Evolutionary conservation across 2,888 invertebrate species (phyloP), one percentile per base, ranked within the genome.

Genomic region (Suillia variegata): DNA sequence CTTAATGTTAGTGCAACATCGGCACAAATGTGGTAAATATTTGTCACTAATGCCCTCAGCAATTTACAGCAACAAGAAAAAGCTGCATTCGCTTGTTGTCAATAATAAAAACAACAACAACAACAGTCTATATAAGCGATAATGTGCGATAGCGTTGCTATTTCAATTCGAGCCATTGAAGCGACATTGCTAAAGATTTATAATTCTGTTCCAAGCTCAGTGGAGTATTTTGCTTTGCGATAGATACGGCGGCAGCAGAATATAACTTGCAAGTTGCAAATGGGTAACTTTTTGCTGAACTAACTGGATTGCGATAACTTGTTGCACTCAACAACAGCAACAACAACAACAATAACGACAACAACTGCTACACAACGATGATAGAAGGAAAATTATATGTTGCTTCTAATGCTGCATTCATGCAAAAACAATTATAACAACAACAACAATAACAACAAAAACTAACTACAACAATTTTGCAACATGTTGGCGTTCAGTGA

Each of bases 281-380:
- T 38, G 38, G 45, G 45, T 13, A 20, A 6, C 45, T 45, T 20
- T 5, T 51, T 49, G 55, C 42, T 33, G 51, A 31, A 54, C 55
- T 26, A 51, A 59, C 59, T 42, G 59, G 59, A 52, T 56, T 59
- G 59, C 59, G 59, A 59, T 59, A 59, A 59, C 56, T 59, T 56
- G 51, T 52, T 47, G 26, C 22, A 48, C 10, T 33, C 42, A 33
- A 47, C 50, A 50, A 54, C 38, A 54, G 54, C 54, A 58, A 54
- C 54, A 58, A 34, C 31, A 26, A 38, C 38, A 38, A 38, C 10
- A 38, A 38, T n/a, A 4, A 3, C n/a, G 10, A 54, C 54, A 54
- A 34, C 48, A 10, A 13, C n/a, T 18, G 18, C 45, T 5, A 20
- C 45, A n/a, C 38, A 18, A 4, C 13, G 45, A 4, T 45, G 54